Conservation (phyloP, 2,888 invertebrate genomes). For the Palloptera scutellata region DNA sequence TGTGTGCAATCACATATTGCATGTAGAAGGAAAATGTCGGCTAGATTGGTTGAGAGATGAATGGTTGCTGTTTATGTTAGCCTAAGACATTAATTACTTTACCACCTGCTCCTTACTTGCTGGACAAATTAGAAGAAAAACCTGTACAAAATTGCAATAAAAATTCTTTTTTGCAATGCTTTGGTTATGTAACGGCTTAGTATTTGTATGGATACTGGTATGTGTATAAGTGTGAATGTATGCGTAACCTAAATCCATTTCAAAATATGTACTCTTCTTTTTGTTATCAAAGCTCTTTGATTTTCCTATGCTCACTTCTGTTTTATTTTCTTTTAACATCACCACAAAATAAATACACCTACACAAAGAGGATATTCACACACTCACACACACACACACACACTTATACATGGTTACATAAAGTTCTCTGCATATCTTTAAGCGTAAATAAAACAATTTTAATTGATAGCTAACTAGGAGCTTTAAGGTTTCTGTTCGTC, state of each 20-base stretch:
- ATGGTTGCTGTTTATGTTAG: background rate
- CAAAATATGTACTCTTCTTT: slow-evolving; percentile 34
- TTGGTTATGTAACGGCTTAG: slow-evolving; percentile 42
- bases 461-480: too few species aligned
- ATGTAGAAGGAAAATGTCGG: background rate
- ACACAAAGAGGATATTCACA: background rate
- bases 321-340: background rate
- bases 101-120: too few species aligned
- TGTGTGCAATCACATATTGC: background rate
- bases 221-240: background rate
- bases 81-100: background rate
- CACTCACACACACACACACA: background rate
- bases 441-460: too few species aligned
- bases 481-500: slow-evolving; percentile 7
- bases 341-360: background rate
- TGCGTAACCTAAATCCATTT: slow-evolving; percentile 40
- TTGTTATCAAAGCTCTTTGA: slow-evolving; percentile 40
- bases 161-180: background rate
- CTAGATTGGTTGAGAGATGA: background rate
- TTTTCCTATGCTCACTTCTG: background rate
- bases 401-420: slow-evolving; percentile 31
- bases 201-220: too few species aligned
- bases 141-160: background rate
- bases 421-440: slow-evolving; percentile 20
- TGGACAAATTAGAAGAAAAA: too few species aligned